Evolutionary conservation across 2,797 vertebrate genomes (phyloP), one percentile per base, ranked within the genome.

Genomic region (Chelidonichthys spinosus): DNA sequence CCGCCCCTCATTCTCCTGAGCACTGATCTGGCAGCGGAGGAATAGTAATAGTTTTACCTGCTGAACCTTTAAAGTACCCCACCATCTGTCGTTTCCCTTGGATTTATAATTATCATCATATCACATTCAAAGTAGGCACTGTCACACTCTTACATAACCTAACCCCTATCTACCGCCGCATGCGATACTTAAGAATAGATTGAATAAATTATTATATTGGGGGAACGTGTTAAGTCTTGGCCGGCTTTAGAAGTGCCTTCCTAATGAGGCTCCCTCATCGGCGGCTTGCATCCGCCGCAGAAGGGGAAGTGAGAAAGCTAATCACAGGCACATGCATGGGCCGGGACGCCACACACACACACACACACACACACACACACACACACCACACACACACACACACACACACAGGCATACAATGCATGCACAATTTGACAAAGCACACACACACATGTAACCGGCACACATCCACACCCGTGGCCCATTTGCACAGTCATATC

Each of bases 121-220:
- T 90, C 87, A 76, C 83, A 81, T 85, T 91, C 78, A 85, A 90
- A 92, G 82, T 72, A 76, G 85, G 67, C 82, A 68, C 86, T 44
- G 86, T 87, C 82, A 50, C 81, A 78, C 85, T 85, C 85, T 89
- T 87, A 89, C 90, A 88, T 90, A 86, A 89, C 87, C 89, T 85
- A 76, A 86, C 90, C 87, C 78, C 85, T 49, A 64, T 87, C 78
- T 72, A 74, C 65, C 76, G 36, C 75, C 42, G 71, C 83, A 74
- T 79, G 85, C 80, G 77, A 87, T 85, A 87, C 89, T 92, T 91
- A 87, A 89, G 90, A 92, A 92, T 82, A 92, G 90, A 91, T 92
- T 91, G 91, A 92, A 92, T 90, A 90, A 88, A 92, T 92, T 86
- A 89, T 87, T 85, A 91, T 85, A 91, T 85, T 86, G 85, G 85